These are phyloP conservation scores for Atopsyche davidsoni DNA, from an alignment of 1,140 invertebrate genomes.

Conservation along the genomic window DNA sequence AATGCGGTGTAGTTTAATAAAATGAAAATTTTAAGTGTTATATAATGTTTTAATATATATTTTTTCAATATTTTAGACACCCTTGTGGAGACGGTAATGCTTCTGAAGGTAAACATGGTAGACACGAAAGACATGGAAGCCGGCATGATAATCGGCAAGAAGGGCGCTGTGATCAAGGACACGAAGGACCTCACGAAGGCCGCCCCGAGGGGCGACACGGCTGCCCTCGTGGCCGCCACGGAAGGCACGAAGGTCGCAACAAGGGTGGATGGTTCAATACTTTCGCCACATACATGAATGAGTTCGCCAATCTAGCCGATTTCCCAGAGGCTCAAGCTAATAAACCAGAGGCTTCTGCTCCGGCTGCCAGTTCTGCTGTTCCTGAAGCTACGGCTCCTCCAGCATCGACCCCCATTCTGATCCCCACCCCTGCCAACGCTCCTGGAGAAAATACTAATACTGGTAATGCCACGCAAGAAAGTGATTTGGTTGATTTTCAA, in stretches of 20 bases:
- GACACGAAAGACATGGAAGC: neutral
- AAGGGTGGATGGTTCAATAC: conserved; percentile 40
- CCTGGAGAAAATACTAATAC: conserved; percentile 1
- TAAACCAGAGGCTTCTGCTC: neutral
- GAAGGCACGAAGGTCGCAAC: conserved; percentile 32
- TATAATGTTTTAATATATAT: neutral
- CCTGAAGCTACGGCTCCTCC: neutral
- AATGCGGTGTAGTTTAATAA: too few relatives aligned
- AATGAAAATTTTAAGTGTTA: neutral
- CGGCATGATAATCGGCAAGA: neutral
- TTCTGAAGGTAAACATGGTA: neutral
- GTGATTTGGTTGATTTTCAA: neutral
- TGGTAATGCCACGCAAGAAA: neutral
- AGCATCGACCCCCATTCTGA: neutral
- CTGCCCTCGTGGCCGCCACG: too few relatives aligned
- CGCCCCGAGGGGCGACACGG: neutral
- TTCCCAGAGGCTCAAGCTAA: neutral
- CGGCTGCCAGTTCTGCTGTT: neutral
- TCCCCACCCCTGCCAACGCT: neutral
- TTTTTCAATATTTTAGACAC: neutral
- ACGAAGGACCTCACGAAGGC: conserved; percentile 32
- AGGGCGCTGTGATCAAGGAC: conserved; percentile 27
- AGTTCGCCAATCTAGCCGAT: conserved; percentile 44
- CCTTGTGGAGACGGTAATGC: too few relatives aligned
- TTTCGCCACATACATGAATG: conserved; percentile 43